Evolutionary conservation across 2,888 invertebrate species (phyloP).

Genomic region (Aricia artaxerxes): DNA sequence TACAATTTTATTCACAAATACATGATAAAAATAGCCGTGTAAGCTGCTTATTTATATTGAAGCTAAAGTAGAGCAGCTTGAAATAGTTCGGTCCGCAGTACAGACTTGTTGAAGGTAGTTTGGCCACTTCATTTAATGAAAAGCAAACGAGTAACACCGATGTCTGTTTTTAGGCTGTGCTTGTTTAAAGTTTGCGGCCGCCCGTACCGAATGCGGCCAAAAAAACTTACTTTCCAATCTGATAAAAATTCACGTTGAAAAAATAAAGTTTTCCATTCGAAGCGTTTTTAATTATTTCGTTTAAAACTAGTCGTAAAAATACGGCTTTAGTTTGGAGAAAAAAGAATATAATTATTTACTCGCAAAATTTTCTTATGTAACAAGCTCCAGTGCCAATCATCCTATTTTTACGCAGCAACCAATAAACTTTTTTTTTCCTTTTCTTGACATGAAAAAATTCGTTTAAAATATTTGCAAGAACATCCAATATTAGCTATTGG

Average conservation of each 20-base stretch:
- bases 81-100: slow-evolving; percentile 26
- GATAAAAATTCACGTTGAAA: slow-evolving; percentile 14
- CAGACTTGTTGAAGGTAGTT: slow-evolving; percentile 12
- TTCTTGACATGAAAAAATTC: too few species aligned
- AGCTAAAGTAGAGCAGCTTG: neutral
- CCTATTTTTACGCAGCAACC: too few species aligned
- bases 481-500: slow-evolving; percentile 88
- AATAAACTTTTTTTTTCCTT: too few species aligned
- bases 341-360: neutral
- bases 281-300: slow-evolving; percentile 4
- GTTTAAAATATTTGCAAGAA: too few species aligned
- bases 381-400: too few species aligned
- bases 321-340: neutral
- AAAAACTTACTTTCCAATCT: slow-evolving; percentile 23
- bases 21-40: neutral
- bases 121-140: slow-evolving; percentile 32
- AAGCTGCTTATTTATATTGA: neutral
- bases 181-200: slow-evolving; percentile 24
- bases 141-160: slow-evolving; percentile 31
- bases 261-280: slow-evolving; percentile 9
- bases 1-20: neutral
- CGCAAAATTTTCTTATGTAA: too few species aligned
- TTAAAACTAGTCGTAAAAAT: neutral
- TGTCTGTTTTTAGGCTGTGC: slow-evolving; percentile 29
- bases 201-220: slow-evolving; percentile 12